Evolutionary conservation across 2,113 vertebrate species (phyloP).

Genomic region (Gallinago media): DNA sequence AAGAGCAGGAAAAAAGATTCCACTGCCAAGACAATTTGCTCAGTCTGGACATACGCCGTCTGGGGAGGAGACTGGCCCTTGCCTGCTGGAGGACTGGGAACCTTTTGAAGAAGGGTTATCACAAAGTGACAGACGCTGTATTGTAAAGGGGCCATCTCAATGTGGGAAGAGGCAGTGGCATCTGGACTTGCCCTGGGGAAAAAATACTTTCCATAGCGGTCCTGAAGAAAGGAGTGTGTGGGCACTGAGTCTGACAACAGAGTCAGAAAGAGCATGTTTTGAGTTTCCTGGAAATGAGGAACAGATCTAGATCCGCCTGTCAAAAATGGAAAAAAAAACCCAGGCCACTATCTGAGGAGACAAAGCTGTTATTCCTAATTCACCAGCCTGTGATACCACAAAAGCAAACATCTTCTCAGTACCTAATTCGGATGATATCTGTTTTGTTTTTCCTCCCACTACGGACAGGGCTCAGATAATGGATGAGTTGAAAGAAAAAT

Average conservation of each 20-base stretch:
- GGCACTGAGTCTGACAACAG: not conserved
- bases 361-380: not conserved
- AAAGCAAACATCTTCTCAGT: not conserved
- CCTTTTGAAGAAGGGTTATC: not conserved
- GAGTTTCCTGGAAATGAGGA: not conserved
- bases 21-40: not conserved
- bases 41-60: fast-evolving
- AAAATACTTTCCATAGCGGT: not conserved
- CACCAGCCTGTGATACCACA: not conserved
- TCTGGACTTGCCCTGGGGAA: not conserved
- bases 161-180: not conserved
- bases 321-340: not conserved
- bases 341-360: not conserved
- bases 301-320: not conserved
- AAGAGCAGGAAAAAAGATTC: not conserved
- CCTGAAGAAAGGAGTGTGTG: not conserved
- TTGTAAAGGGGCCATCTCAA: not conserved
- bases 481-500: not conserved
- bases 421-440: not conserved
- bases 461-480: not conserved
- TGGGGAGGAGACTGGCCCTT: not conserved
- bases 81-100: not conserved
- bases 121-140: not conserved
- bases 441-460: not conserved
- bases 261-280: not conserved